These are phyloP conservation scores for Colletes latitarsis DNA, from an alignment of 1,140 invertebrate species.

Conservation along the genomic window DNA sequence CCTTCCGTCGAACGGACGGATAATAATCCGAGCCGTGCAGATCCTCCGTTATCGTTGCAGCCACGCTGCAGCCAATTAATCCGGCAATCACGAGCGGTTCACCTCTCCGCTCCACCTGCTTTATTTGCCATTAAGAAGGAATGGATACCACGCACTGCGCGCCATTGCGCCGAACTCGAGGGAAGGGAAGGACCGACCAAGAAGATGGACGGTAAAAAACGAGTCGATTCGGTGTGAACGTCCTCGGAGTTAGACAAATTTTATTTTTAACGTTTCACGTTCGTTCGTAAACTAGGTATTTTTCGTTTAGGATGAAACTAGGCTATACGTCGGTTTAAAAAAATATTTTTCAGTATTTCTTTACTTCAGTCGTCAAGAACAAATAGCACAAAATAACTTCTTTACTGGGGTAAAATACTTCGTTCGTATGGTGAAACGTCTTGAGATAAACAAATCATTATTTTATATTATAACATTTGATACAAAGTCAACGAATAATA, in stretches of 20 bases:
- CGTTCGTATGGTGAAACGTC: no score
- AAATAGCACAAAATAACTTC: no score
- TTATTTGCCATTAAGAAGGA: constrained; percentile 72
- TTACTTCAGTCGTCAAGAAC: no score
- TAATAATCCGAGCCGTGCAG: constrained; percentile 65
- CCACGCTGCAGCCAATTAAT: constrained; percentile 73
- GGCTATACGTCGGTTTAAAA: no score
- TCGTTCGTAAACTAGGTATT: no score
- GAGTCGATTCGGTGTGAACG: constrained; percentile 52
- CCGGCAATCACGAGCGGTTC: constrained; percentile 71
- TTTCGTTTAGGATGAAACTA: no score
- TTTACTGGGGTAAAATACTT: no score
- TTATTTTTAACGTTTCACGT: no score
- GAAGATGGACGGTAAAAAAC: constrained; percentile 47
- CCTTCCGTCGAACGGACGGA: constrained; percentile 60
- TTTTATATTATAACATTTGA: no score
- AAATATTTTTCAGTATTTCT: no score
- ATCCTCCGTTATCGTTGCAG: constrained; percentile 61
- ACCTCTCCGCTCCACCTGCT: constrained; percentile 64
- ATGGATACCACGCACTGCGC: constrained; percentile 50
- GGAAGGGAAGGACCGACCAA: constrained; percentile 31
- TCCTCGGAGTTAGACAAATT: constrained; percentile 3
- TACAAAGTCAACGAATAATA: no score
- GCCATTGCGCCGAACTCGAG: constrained; percentile 49
- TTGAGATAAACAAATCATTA: no score